phyloP scores from a whole-genome alignment of 2,888 invertebrate species.

The Tribolium freemani region DNA sequence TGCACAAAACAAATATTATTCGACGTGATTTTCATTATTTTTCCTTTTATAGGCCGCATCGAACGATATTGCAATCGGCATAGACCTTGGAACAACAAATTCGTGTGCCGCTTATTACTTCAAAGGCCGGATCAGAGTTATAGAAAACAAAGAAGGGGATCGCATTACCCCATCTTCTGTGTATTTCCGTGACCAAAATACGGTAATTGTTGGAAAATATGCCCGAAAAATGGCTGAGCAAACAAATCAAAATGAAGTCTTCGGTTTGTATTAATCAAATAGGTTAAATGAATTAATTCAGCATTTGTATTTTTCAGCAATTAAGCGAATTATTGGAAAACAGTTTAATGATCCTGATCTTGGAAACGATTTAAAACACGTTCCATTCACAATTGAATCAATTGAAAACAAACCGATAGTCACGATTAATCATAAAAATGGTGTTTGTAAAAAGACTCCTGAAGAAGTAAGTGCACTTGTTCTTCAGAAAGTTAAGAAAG shows the following conservation, averaged over 20 bases:
- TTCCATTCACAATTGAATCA: constrained; percentile 1
- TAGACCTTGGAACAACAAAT: constrained; percentile 35
- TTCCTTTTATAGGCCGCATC: too few species aligned
- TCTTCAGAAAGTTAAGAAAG: constrained; percentile 21
- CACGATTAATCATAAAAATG: neutral
- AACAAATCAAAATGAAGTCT: neutral
- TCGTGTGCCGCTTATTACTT: constrained; percentile 10
- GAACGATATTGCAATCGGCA: too few species aligned
- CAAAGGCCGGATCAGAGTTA: constrained; percentile 1
- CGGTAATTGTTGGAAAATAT: constrained; percentile 11
- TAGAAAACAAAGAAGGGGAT: constrained; percentile 23
- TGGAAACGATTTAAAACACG: constrained; percentile 9
- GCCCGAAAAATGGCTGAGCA: constrained; percentile 1
- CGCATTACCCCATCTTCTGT: constrained; percentile 22
- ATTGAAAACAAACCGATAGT: neutral
- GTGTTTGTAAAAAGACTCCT: constrained; percentile 11
- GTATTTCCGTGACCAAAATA: neutral
- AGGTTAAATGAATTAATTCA: neutral
- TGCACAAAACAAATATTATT: too few species aligned
- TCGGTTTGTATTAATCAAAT: constrained; percentile 9
- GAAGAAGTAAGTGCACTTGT: constrained; percentile 8
- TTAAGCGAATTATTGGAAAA: constrained; percentile 19
- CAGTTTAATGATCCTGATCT: constrained; percentile 10
- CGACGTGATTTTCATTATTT: too few species aligned
- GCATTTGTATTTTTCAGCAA: constrained; percentile 5